Evolutionary conservation across 2,113 vertebrate species (phyloP), one percentile per base, ranked within the genome.

Genomic region (Lasiurus cinereus): DNA sequence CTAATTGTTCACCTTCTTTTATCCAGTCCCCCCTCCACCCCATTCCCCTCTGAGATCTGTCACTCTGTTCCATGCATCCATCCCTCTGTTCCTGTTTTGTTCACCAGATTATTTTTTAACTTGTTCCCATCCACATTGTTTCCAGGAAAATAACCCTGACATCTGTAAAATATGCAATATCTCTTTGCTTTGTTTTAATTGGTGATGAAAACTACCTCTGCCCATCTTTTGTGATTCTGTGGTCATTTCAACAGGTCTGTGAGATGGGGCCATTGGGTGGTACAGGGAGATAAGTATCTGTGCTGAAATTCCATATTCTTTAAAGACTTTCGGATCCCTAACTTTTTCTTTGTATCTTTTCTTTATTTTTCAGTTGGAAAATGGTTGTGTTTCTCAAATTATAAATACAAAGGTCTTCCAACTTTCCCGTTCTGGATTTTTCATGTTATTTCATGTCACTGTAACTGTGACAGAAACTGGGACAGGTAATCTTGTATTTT

Each of bases 401-500:
- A 16, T 98, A 83, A 72, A 93, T 39, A 95, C 95, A 3, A 98
- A 97, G 96, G 92, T 83, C 13, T 96, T 98, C 89, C 98, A 91
- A 83, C 97, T 98, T 12, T 97, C 97, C 76, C 95, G 83, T 43
- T 84, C 90, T 59, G 95, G 91, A 89, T 87, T 83, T 78, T 97
- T 91, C 50, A 74, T 96, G 93, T 91, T 77, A 13, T 97, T 98
- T 74, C 56, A 91, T 0, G 1, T 97, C 48, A 96, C 97, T 19
- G 96, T 85, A 50, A 74, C 73, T 1, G 14, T 98, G 69, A 98
- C 97, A 12, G 98, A 98, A 97, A 93, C 46, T n/a, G 98, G 98
- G 24, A 98, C 98, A 98, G 98, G 98, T 98, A 98, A 98, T 56
- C 3, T 29, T 2, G 0, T 39, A 31, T 89, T 89, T 85, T 80